Percentiles rank a stretch among this genome's conserved stretches.
phyloP scores from a whole-genome alignment of 1,140 invertebrate genomes.

The Bombus waltoni region DNA sequence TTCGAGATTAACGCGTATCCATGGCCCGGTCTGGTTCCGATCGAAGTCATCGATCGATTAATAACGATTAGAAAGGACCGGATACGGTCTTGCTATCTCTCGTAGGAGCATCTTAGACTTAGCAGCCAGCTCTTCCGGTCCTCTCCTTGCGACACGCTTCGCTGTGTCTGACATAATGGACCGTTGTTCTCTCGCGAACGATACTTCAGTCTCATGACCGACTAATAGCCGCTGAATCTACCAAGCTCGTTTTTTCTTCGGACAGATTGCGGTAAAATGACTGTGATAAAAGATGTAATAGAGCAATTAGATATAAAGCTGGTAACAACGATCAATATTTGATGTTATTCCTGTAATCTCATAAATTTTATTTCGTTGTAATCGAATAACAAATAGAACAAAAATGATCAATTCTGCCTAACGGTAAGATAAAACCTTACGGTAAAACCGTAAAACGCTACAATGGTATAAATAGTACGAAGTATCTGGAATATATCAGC shows the following conservation, averaged over 20 bases:
- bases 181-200: conserved; percentile 43
- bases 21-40: conserved; percentile 34
- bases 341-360: no score
- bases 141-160: conserved; percentile 31
- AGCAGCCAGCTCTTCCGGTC: conserved; percentile 28
- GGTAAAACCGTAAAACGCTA: background rate
- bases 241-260: background rate
- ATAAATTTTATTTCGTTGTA: background rate
- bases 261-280: background rate
- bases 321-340: no score
- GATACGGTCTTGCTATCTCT: conserved; percentile 10
- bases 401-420: background rate
- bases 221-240: background rate
- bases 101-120: background rate
- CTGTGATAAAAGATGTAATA: background rate
- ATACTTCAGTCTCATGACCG: background rate
- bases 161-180: conserved; percentile 49
- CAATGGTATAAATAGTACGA: background rate
- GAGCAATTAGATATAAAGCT: no score
- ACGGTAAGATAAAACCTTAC: no score
- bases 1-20: conserved; percentile 36
- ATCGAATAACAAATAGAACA: background rate
- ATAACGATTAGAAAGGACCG: conserved; percentile 40
- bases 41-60: conserved; percentile 49
- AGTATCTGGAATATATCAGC: no score